phyloP scores from a whole-genome alignment of 2,113 vertebrate genomes.

The Datnioides undecimradiatus region DNA sequence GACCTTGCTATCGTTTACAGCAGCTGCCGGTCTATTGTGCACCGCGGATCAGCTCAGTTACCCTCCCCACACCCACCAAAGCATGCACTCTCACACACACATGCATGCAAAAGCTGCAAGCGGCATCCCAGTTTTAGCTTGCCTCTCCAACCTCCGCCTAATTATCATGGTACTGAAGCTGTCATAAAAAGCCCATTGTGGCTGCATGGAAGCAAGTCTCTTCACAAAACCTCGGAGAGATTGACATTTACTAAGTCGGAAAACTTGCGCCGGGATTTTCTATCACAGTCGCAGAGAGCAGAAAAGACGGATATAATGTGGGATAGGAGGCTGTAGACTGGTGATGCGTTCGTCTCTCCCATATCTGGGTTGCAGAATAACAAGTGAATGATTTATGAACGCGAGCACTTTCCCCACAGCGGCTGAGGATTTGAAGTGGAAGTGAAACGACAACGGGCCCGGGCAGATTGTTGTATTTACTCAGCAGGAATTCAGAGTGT shows the following conservation, averaged over 20 bases:
- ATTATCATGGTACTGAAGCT: conserved; percentile 61
- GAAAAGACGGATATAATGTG: conserved; percentile 33
- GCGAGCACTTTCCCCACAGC: conserved; percentile 52
- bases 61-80: conserved; percentile 5
- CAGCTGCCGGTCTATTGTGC: conserved; percentile 72
- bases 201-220: conserved; percentile 21
- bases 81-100: conserved; percentile 10
- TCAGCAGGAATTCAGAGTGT: conserved; percentile 58
- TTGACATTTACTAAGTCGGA: conserved; percentile 54
- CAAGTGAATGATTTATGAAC: conserved; percentile 78
- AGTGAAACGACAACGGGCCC: conserved; percentile 62
- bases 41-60: conserved; percentile 49
- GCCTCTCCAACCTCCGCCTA: conserved; percentile 56
- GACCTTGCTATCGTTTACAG: conserved; percentile 72
- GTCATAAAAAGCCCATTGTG: conserved; percentile 54
- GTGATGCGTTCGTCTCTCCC: conserved; percentile 38
- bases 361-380: conserved; percentile 75
- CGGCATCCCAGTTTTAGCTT: conserved; percentile 52
- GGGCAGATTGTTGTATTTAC: conserved; percentile 68
- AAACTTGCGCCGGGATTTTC: conserved; percentile 45
- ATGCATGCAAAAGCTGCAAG: conserved; percentile 43
- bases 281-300: conserved; percentile 34
- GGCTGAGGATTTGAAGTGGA: conserved; percentile 57
- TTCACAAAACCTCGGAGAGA: conserved; percentile 51
- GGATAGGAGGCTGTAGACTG: conserved; percentile 28